A percentile compares a stretch with the other conserved stretches of the same genome.
phyloP scores from a whole-genome alignment of 2,113 vertebrate species.

The Lasiurus borealis region DNA sequence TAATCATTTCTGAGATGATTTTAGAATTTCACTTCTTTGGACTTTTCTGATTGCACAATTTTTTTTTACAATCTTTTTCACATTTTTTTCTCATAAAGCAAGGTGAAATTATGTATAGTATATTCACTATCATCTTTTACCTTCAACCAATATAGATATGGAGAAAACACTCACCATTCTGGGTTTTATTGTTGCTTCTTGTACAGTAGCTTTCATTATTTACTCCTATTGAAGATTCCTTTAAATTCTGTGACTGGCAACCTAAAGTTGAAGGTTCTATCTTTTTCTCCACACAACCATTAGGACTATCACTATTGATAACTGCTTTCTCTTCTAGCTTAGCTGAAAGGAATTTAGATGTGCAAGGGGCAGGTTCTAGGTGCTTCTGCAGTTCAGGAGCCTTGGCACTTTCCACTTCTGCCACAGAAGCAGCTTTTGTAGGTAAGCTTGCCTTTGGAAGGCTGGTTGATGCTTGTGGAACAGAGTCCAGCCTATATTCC shows the following conservation, averaged over 20 bases:
- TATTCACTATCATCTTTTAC: neutral
- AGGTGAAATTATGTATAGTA: neutral
- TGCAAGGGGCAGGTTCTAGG: conserved; percentile 83
- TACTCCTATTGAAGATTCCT: conserved; percentile 76
- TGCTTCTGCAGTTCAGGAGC: conserved; percentile 83
- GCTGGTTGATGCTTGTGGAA: conserved; percentile 71
- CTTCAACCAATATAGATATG: neutral
- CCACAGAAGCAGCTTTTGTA: conserved; percentile 58
- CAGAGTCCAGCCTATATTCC: conserved; percentile 77
- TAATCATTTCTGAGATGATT: conserved; percentile 24
- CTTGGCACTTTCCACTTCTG: conserved; percentile 69
- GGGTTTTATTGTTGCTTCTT: conserved; percentile 83
- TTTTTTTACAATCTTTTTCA: conserved; percentile 47
- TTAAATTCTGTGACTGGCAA: conserved; percentile 80
- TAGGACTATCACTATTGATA: conserved; percentile 59
- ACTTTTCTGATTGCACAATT: neutral
- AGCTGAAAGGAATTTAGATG: conserved; percentile 77
- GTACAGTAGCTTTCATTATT: conserved; percentile 84
- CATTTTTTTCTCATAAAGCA: conserved; percentile 11
- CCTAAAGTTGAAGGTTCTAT: conserved; percentile 74
- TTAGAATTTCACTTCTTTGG: neutral
- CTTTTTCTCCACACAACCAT: conserved; percentile 77
- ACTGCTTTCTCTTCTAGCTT: conserved; percentile 78
- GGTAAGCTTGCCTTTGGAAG: conserved; percentile 80
- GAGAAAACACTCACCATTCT: conserved; percentile 84